phyloP scores from a whole-genome alignment of 2,797 vertebrate species.

The Phoxinus dragarum region DNA sequence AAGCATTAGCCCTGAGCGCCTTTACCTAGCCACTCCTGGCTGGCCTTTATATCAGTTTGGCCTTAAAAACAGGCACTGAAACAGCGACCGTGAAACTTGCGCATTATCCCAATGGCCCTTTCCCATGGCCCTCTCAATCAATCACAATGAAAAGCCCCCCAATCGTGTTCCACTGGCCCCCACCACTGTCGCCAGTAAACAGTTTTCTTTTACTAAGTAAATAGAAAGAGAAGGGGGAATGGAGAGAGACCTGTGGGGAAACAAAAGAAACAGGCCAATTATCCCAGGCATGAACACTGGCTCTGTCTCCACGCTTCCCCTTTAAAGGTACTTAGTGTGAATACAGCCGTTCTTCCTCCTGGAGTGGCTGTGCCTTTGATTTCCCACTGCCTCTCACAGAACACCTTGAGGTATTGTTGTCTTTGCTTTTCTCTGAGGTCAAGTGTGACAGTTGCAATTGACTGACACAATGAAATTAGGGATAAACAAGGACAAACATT shows the following conservation, averaged over 20 bases:
- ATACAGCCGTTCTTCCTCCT: constrained; percentile 45
- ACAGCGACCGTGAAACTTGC: constrained; percentile 58
- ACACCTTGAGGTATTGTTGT: neutral
- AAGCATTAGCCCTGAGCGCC: constrained; percentile 24
- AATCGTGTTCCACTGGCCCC: constrained; percentile 51
- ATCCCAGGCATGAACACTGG: constrained; percentile 54
- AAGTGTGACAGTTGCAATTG: neutral
- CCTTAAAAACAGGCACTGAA: constrained; percentile 60
- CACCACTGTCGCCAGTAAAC: constrained; percentile 59
- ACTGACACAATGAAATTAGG: constrained; percentile 24
- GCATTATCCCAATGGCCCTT: constrained; percentile 65
- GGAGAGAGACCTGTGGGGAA: constrained; percentile 54
- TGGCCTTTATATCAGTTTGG: constrained; percentile 41
- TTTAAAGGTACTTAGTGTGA: constrained; percentile 43
- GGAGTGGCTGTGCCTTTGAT: constrained; percentile 41
- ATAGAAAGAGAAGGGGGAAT: constrained; percentile 50
- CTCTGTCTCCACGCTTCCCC: constrained; percentile 46
- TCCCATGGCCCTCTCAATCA: constrained; percentile 71
- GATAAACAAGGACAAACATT: constrained; percentile 4
- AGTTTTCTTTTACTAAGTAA: constrained; percentile 66
- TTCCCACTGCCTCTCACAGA: constrained; percentile 49
- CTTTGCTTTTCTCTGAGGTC: neutral
- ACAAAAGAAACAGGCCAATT: constrained; percentile 66
- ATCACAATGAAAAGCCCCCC: constrained; percentile 67
- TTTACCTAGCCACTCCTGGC: constrained; percentile 19